A percentile compares a stretch with the other conserved stretches of the same genome.
Conservation (phyloP, 1,140 invertebrate species). For the Camponotus floridanus region DNA sequence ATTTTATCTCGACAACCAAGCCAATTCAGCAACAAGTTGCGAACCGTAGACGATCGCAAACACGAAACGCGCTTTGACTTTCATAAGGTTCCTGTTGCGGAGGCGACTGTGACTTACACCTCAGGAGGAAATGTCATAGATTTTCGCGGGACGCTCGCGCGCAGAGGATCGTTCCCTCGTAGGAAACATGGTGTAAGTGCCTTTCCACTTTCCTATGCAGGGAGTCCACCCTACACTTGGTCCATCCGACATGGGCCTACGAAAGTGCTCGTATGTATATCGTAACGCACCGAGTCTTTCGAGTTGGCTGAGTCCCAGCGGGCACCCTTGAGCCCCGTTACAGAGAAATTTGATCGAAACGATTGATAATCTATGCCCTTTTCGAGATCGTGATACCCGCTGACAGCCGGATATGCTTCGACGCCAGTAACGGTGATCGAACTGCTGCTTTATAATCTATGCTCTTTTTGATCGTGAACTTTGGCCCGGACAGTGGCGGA, state of each 20-base stretch:
- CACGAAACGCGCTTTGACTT: conserved; percentile 47
- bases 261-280: conserved; percentile 45
- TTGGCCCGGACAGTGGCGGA: not conserved
- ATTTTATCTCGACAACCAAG: conserved; percentile 34
- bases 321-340: not conserved
- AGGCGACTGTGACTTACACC: conserved; percentile 44
- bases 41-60: conserved; percentile 47
- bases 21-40: conserved; percentile 61
- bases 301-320: conserved; percentile 51
- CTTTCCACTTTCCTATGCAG: conserved; percentile 46
- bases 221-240: conserved; percentile 37
- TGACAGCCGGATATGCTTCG: conserved; percentile 61
- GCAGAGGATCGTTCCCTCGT: conserved; percentile 47
- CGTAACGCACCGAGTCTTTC: conserved; percentile 37
- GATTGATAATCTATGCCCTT: conserved; percentile 76
- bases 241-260: conserved; percentile 21
- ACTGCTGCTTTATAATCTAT: conserved; percentile 67
- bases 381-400: conserved; percentile 57
- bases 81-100: conserved; percentile 61
- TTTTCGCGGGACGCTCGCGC: conserved; percentile 28
- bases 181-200: conserved; percentile 31
- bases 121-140: conserved; percentile 52
- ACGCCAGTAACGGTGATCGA: conserved; percentile 60
- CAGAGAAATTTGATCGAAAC: conserved; percentile 74
- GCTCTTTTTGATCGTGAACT: conserved; percentile 64